Percentiles rank a stretch among this genome's conserved stretches.
These are phyloP conservation scores for Aythya fuligula DNA, from an alignment of 2,797 vertebrate genomes.

Conservation along the genomic window DNA sequence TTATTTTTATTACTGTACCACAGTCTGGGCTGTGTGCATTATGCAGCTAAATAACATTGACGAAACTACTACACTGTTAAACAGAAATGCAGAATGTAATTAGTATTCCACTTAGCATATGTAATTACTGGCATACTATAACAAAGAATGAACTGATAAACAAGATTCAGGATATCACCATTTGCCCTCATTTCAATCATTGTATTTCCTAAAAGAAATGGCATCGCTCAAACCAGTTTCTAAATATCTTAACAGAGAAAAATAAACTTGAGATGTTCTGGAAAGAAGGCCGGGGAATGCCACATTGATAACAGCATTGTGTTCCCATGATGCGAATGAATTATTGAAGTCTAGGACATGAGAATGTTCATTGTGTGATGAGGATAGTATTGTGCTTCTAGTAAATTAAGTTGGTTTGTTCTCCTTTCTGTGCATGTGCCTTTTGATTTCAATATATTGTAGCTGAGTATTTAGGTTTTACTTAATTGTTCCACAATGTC, in stretches of 20 bases:
- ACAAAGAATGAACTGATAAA: constrained; percentile 79
- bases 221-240: constrained; percentile 68
- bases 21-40: constrained; percentile 41
- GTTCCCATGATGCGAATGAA: constrained; percentile 58
- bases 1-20: constrained; percentile 66
- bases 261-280: constrained; percentile 63
- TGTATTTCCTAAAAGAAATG: constrained; percentile 71
- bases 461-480: not conserved
- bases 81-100: constrained; percentile 69
- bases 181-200: constrained; percentile 70
- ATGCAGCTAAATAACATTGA: constrained; percentile 61
- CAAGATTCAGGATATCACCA: constrained; percentile 68
- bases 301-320: constrained; percentile 43
- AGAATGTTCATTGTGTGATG: constrained; percentile 37
- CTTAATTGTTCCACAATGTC: constrained; percentile 35
- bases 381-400: constrained; percentile 61
- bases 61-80: constrained; percentile 60
- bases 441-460: constrained; percentile 40
- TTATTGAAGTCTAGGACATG: constrained; percentile 27
- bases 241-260: constrained; percentile 75
- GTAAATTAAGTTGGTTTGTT: constrained; percentile 12
- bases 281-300: constrained; percentile 59
- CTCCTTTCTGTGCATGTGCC: not conserved
- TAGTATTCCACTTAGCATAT: constrained; percentile 73
- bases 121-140: constrained; percentile 56